phyloP scores from a whole-genome alignment of 2,797 vertebrate genomes.

The Sebastes nivosus region DNA sequence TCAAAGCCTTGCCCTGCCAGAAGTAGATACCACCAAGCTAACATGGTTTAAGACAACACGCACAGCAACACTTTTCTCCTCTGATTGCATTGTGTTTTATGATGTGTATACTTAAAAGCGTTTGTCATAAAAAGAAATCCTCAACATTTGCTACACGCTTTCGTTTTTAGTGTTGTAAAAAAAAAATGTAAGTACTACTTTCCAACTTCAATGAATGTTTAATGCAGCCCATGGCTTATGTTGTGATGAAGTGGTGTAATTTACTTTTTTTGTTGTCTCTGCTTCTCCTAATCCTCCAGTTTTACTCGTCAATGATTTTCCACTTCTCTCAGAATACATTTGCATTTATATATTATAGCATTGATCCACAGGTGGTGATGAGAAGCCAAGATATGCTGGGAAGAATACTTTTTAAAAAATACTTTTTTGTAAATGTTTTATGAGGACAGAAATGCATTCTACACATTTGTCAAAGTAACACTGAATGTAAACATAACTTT shows the following conservation, averaged over 20 bases:
- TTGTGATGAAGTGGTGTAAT: background rate
- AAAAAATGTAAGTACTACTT: background rate
- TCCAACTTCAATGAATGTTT: background rate
- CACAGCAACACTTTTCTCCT: background rate
- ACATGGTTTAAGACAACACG: background rate
- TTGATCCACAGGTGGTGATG: too few relatives aligned
- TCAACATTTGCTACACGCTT: background rate
- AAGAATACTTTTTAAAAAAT: background rate
- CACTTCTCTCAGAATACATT: background rate
- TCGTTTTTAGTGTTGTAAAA: background rate
- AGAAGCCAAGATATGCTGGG: too few relatives aligned
- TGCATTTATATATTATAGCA: too few relatives aligned
- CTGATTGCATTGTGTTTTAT: background rate
- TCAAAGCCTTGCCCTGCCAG: constrained; percentile 24
- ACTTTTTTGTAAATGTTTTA: background rate
- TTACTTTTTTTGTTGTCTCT: background rate
- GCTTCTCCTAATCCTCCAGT: background rate
- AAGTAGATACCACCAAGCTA: constrained; percentile 13
- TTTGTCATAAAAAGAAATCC: background rate
- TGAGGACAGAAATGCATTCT: background rate
- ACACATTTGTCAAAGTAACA: too few relatives aligned
- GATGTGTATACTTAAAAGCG: background rate
- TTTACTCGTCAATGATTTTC: background rate
- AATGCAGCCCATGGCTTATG: background rate
- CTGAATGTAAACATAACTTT: too few relatives aligned